Evolutionary conservation across 1,140 invertebrate genomes (phyloP).

Genomic region (Caenorhabditis elegans): WBcel235 BX284606.5:7479501-7480000

Average conservation of each 20-base stretch:
- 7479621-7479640: slow-evolving; percentile 92
- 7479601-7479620: slow-evolving; percentile 93
- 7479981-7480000: slow-evolving; percentile 96
- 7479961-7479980: slow-evolving; percentile 80
- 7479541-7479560: slow-evolving; percentile 43
- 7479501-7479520: neutral
- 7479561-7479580: slow-evolving; percentile 27
- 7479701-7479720: slow-evolving; percentile 94
- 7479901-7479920: slow-evolving; percentile 79
- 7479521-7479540: slow-evolving; percentile 36
- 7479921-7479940: no score
- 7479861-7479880: slow-evolving; percentile 93
- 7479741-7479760: neutral
- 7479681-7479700: slow-evolving; percentile 93
- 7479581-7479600: slow-evolving; percentile 49
- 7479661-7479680: slow-evolving; percentile 84
- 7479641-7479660: slow-evolving; percentile 98
- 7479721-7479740: slow-evolving; percentile 55
- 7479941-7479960: no score
- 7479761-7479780: slow-evolving; percentile 24
- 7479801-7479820: slow-evolving; percentile 95
- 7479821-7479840: slow-evolving; percentile 78
- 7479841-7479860: slow-evolving; percentile 90
- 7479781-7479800: slow-evolving; percentile 84
- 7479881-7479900: slow-evolving; percentile 93